Percentiles rank a stretch among this genome's conserved stretches.
phyloP scores from a whole-genome alignment of 1,140 invertebrate species.

The Sweltsa coloradensis region DNA sequence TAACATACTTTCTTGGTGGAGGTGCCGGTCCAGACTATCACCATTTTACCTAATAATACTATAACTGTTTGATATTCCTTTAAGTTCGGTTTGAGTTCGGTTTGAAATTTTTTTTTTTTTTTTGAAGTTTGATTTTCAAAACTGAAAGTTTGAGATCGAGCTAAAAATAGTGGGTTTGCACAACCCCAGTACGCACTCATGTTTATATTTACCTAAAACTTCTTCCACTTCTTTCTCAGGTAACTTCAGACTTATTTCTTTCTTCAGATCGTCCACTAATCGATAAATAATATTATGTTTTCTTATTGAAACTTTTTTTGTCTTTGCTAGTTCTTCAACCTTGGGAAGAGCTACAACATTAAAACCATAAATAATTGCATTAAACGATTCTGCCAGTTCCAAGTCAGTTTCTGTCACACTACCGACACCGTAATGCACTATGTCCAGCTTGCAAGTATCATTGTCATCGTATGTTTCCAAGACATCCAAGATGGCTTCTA shows the following conservation, averaged over 20 bases:
- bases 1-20: no score
- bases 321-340: conserved; percentile 35
- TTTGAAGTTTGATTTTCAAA: no score
- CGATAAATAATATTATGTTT: conserved; percentile 82
- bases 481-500: conserved; percentile 89
- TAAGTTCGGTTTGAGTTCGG: no score
- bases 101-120: no score
- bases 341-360: conserved; percentile 50
- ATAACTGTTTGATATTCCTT: no score
- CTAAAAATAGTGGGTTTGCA: no score
- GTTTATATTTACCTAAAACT: conserved; percentile 42
- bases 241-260: conserved; percentile 60
- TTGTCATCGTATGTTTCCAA: conserved; percentile 74
- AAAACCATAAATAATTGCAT: conserved; percentile 78
- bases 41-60: no score
- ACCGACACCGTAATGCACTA: conserved; percentile 87
- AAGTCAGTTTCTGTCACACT: conserved; percentile 69
- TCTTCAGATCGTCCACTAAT: conserved; percentile 76
- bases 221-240: conserved; percentile 63
- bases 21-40: no score
- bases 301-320: conserved; percentile 45
- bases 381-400: conserved; percentile 72
- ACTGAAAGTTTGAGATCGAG: no score
- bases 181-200: neutral
- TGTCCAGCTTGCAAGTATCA: conserved; percentile 61